Evolutionary conservation across 2,888 invertebrate species (phyloP).

Genomic region (Drosophila flavopinicola): DNA sequence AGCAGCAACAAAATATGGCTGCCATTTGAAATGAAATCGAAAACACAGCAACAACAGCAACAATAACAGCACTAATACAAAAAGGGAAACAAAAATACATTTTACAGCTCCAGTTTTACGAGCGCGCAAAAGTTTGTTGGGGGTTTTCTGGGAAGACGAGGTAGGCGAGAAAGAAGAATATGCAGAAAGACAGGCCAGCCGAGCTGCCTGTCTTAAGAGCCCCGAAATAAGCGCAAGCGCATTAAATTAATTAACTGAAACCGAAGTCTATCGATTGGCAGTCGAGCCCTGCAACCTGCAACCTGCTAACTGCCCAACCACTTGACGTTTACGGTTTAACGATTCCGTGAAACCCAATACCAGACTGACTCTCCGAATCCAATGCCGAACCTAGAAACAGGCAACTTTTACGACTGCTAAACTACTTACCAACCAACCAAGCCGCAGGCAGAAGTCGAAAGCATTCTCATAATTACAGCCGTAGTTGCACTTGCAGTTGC

Average conservation of each 20-base stretch:
- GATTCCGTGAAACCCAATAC: constrained; percentile 32
- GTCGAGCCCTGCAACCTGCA: constrained; percentile 20
- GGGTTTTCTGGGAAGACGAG: constrained; percentile 45
- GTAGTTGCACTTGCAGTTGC: constrained; percentile 22
- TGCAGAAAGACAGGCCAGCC: constrained; percentile 13
- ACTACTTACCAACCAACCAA: constrained; percentile 17
- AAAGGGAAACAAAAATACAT: constrained; percentile 56
- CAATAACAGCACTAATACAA: constrained; percentile 22
- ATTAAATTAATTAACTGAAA: constrained; percentile 81
- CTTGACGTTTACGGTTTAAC: constrained; percentile 40
- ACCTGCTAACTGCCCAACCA: constrained; percentile 28
- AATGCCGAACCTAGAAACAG: constrained; percentile 29
- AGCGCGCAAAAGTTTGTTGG: constrained; percentile 60
- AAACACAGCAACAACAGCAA: constrained; percentile 48
- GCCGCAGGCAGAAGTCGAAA: constrained; percentile 15
- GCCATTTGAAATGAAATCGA: constrained; percentile 76
- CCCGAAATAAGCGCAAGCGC: constrained; percentile 66
- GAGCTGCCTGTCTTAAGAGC: constrained; percentile 63
- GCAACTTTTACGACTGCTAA: constrained; percentile 51
- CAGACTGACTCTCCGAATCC: constrained; percentile 27
- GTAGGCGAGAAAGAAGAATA: constrained; percentile 43
- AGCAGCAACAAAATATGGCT: constrained; percentile 50
- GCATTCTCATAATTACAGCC: constrained; percentile 50
- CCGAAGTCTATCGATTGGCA: constrained; percentile 72
- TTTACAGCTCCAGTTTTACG: constrained; percentile 80